Conservation (phyloP, 2,888 invertebrate genomes). For the Lamproptera curius region DNA sequence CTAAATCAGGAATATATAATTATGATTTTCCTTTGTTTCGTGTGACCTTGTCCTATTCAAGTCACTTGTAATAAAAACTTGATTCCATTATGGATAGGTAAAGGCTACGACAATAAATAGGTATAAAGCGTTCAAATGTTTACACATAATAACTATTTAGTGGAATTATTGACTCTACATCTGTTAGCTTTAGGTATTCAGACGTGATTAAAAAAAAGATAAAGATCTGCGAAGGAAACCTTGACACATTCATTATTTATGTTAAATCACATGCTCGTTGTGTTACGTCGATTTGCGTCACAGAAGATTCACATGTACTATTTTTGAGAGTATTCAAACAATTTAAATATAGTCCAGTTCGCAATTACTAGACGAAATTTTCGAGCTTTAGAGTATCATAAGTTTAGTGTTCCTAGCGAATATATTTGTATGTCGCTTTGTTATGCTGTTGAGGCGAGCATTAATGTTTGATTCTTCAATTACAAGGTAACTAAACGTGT, state of each 20-base stretch:
- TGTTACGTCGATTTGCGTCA: constrained; percentile 16
- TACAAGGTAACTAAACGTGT: too few relatives aligned
- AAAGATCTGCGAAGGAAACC: constrained; percentile 18
- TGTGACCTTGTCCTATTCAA: too few relatives aligned
- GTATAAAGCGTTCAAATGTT: constrained; percentile 8
- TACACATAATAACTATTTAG: constrained; percentile 7
- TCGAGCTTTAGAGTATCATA: too few relatives aligned
- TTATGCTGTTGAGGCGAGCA: too few relatives aligned
- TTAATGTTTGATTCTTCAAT: too few relatives aligned
- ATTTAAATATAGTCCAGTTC: neutral
- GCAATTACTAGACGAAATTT: too few relatives aligned
- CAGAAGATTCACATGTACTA: constrained; percentile 3
- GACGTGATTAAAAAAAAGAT: constrained; percentile 15
- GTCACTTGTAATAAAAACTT: neutral
- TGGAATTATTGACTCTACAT: constrained; percentile 9
- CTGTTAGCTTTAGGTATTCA: constrained; percentile 5
- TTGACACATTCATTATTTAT: constrained; percentile 18
- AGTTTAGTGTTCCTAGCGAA: too few relatives aligned
- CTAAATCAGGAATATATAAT: too few relatives aligned
- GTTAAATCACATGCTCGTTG: constrained; percentile 20
- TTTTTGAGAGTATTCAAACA: constrained; percentile 5
- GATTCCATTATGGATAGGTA: neutral
- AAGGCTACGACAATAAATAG: constrained; percentile 2
- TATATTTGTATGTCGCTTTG: too few relatives aligned
- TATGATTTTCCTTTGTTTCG: too few relatives aligned